Base-by-base conservation (phyloP, 2,888 invertebrate species). In the Lysandra coridon region DNA sequence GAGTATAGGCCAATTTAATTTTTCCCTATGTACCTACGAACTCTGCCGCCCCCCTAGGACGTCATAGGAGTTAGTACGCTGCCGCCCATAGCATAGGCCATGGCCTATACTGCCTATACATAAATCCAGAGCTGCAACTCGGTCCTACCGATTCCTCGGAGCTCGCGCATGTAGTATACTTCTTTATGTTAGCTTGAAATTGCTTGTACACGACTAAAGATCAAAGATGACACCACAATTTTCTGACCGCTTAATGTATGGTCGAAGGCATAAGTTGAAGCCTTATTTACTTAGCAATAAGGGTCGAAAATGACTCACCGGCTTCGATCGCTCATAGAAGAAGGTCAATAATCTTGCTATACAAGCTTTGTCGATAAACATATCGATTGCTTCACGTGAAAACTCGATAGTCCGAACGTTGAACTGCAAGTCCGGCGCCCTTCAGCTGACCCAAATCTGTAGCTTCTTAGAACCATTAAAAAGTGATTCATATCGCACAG, bases 371-470 rank as follows among this genome's bases (percentile, higher is more conserved):
- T 64, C 30, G 64, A 76, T 30, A 33, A 33, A 17, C 17, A 33
- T 33, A 57, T 76, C 49, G 76, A 76, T 76, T 53, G 76, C 6
- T 53, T 76, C 76, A 53, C 57, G 30, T 76, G 49, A 76, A 76
- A 30, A 57, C 30, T 75, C 4, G 33, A 57, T 12, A 57, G 33
- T 76, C 57, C 76, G 74, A 40, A 17, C 73, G 73, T 76, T 57
- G 75, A 75, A 74, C 75, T 1, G 23, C 49, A 1, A 33, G 75
- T 23, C 44, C 53, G 14, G 23, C 49, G 75, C 23, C 30, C 75
- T 76, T 33, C 30, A 33, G 33, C 69, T 23, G 75, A 53, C 76
- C 23, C 76, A 76, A 75, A 64, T 69, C 69, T 76, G 53, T 23
- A 44, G 49, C n/a, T 75, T 75, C 75, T 49, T 23, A 30, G 75